phyloP scores from a whole-genome alignment of 92 coral and sea anemone genomes.

The Siderastrea radians region DNA sequence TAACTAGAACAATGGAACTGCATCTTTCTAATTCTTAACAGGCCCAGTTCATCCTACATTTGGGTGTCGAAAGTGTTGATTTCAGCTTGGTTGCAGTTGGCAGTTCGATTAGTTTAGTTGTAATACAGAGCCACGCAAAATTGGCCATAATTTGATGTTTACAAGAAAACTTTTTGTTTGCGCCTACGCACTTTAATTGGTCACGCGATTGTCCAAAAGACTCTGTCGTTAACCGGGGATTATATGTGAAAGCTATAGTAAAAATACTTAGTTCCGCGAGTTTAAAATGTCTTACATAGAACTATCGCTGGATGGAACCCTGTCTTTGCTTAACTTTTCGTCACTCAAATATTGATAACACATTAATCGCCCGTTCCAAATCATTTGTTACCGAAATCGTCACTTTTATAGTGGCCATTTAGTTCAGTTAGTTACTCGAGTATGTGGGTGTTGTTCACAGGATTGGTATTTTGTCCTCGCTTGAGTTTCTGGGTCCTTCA shows the following conservation, averaged over 20 bases:
- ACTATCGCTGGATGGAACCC: no score
- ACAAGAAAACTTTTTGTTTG: neutral
- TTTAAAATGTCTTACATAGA: no score
- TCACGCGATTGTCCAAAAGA: neutral
- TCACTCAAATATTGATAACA: no score
- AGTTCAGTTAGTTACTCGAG: no score
- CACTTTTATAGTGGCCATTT: no score
- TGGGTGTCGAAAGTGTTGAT: no score
- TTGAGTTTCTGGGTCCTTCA: neutral
- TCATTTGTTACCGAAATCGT: no score
- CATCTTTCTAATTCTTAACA: neutral
- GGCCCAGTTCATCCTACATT: neutral
- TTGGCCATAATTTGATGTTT: neutral
- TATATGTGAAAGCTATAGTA: neutral
- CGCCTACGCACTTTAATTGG: constrained; percentile 1
- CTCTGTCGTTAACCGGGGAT: neutral
- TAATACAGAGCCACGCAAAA: neutral
- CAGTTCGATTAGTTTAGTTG: neutral
- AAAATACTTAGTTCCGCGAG: neutral
- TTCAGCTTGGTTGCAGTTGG: no score
- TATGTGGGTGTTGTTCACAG: neutral
- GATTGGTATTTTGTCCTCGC: neutral
- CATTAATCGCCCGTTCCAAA: no score
- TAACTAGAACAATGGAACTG: neutral
- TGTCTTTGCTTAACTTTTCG: no score